Base-by-base conservation (phyloP, 2,888 invertebrate species). In the Lymantria monacha region DNA sequence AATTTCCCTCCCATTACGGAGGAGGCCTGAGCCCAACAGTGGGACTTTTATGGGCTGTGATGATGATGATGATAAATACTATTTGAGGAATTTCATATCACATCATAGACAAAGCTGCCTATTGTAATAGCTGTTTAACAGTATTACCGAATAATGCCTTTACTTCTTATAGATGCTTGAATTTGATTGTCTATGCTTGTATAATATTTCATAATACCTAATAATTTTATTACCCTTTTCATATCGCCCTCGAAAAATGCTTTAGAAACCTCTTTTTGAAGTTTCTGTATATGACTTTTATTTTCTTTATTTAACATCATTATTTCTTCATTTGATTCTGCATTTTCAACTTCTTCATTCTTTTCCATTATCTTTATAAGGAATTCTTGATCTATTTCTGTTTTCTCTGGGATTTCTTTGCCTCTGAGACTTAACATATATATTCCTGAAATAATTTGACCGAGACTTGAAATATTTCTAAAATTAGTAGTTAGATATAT, bases 291-390 rank as follows among this genome's bases (percentile, higher is more conserved):
- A 14, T 92, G 82, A 46, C 72, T 62, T 61, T 92, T 92, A 71
- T 95, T 94, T 70, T 93, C 92, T 47, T 87, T 71, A 51, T 93
- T 91, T 1, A 96, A 76, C 47, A 85, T 70, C 61, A 93, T 85
- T 12, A 95, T 87, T 75, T 94, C 90, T 46, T 93, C 86, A 52
- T 90, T 85, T 3, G 92, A 84, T 10, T 91, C 84, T 5, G 95
- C 95, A 53, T 93, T 94, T 67, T 95, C 95, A 0, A 97, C 93
- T 81, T 95, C 94, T 88, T 98, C 98, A 83, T 98, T 98, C 50
- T 95, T 93, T 73, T 97, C 97, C 97, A 98, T 97, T 59, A 98
- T 95, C 79, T 95, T 92, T 91, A 95, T 93, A 0, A 97, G 91
- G 76, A 97, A 96, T 59, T 92, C 91, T 47, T 93, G 90, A 68